Evolutionary conservation across 2,888 invertebrate species (phyloP).

Genomic region (Nemurella pictetii): DNA sequence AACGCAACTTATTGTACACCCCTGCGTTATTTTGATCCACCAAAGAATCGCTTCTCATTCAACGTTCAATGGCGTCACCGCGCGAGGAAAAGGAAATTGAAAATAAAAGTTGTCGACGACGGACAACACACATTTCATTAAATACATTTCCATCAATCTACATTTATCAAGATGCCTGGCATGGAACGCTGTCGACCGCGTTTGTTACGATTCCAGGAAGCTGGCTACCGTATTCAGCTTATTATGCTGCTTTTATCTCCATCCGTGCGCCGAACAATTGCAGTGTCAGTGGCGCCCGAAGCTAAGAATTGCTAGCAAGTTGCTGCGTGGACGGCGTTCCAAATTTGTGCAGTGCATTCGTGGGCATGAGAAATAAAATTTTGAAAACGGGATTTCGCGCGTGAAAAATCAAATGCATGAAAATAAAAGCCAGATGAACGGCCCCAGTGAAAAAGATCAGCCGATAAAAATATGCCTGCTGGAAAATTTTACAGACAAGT

Average conservation of each 20-base stretch:
- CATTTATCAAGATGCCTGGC: background rate
- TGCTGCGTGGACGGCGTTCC: too few species aligned
- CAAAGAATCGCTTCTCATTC: background rate
- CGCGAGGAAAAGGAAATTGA: background rate
- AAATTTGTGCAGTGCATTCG: too few species aligned
- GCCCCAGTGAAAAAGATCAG: too few species aligned
- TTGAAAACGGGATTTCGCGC: too few species aligned
- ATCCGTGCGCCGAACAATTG: background rate
- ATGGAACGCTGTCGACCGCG: background rate
- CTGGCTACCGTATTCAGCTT: slow-evolving; percentile 5
- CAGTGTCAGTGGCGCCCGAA: background rate
- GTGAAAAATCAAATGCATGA: too few species aligned
- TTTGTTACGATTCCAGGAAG: slow-evolving; percentile 14
- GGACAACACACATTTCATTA: slow-evolving; percentile 13
- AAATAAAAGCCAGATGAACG: too few species aligned
- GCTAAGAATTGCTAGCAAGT: too few species aligned
- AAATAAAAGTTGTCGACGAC: slow-evolving; percentile 13
- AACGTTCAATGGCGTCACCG: background rate
- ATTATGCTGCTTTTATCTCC: background rate
- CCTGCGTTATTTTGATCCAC: slow-evolving; percentile 18
- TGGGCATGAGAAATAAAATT: too few species aligned
- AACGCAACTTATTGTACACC: background rate
- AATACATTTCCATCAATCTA: slow-evolving; percentile 17
- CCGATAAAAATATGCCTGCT: too few species aligned
- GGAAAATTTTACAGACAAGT: too few species aligned